These are phyloP conservation scores for Parazoanthus swiftii DNA, from an alignment of 92 coral and sea anemone genomes.

Conservation along the genomic window DNA sequence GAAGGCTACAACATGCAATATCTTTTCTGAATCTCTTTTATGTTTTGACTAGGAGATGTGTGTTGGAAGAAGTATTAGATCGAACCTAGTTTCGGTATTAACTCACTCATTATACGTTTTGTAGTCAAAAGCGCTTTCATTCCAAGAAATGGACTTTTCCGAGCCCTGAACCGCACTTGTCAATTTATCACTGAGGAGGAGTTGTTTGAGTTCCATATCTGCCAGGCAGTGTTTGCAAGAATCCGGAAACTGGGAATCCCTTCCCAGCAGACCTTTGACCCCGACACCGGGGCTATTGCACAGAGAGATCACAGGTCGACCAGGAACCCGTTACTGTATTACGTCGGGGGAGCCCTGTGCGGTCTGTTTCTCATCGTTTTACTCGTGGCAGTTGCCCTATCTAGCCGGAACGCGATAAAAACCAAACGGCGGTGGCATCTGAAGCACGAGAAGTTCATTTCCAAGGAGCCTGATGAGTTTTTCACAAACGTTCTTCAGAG, in stretches of 20 bases:
- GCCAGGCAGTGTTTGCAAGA: conserved; percentile 12
- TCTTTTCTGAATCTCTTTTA: no score
- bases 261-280: not conserved
- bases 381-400: not conserved
- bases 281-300: not conserved
- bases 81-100: no score
- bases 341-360: conserved; percentile 30
- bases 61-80: no score
- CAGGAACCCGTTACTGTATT: not conserved
- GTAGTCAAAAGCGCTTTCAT: conserved; percentile 1
- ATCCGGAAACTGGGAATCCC: not conserved
- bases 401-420: conserved; percentile 3
- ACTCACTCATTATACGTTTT: not conserved
- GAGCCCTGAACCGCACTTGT: conserved; percentile 36
- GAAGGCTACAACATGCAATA: no score
- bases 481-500: conserved; percentile 30
- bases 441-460: not conserved
- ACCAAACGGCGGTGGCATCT: conserved; percentile 7
- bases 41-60: no score
- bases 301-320: not conserved
- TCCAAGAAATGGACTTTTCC: conserved; percentile 38
- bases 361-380: conserved; percentile 11
- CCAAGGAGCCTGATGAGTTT: not conserved
- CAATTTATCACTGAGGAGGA: not conserved
- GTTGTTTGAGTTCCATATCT: not conserved